phyloP scores from a whole-genome alignment of 2,797 vertebrate species.

The Hippocampus kuda region DNA sequence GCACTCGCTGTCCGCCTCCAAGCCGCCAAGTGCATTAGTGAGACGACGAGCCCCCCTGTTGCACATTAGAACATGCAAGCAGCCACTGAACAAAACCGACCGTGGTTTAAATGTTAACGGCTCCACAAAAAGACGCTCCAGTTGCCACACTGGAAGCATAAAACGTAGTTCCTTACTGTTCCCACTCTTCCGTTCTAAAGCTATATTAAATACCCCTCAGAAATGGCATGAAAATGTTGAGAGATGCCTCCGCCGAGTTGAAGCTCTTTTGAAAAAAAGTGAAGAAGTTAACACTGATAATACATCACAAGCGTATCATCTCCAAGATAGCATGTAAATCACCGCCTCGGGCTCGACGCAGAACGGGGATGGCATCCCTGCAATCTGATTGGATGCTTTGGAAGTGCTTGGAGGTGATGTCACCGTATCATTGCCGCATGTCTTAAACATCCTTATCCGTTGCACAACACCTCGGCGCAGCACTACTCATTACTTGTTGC shows the following conservation, averaged over 20 bases:
- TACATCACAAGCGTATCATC: neutral
- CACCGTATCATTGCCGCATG: neutral
- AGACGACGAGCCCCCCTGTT: conserved; percentile 4
- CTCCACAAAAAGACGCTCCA: neutral
- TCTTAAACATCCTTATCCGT: neutral
- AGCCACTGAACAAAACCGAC: neutral
- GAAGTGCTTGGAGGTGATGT: neutral
- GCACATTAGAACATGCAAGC: conserved; percentile 7
- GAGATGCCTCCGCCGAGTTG: neutral
- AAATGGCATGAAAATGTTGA: neutral
- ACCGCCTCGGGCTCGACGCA: neutral
- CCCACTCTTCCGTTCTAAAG: neutral
- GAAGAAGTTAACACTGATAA: neutral
- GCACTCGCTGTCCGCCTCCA: conserved; percentile 3
- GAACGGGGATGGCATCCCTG: neutral
- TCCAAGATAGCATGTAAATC: neutral
- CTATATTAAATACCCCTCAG: neutral
- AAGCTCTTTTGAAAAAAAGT: neutral
- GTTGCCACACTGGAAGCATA: neutral
- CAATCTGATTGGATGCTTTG: conserved; percentile 4
- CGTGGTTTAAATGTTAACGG: neutral
- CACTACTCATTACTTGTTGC: neutral
- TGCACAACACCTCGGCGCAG: neutral
- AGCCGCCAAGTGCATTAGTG: neutral
- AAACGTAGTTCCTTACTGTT: neutral